Evolutionary conservation across 2,113 vertebrate species (phyloP), one percentile per base, ranked within the genome.

Genomic region (Perccottus glenii): DNA sequence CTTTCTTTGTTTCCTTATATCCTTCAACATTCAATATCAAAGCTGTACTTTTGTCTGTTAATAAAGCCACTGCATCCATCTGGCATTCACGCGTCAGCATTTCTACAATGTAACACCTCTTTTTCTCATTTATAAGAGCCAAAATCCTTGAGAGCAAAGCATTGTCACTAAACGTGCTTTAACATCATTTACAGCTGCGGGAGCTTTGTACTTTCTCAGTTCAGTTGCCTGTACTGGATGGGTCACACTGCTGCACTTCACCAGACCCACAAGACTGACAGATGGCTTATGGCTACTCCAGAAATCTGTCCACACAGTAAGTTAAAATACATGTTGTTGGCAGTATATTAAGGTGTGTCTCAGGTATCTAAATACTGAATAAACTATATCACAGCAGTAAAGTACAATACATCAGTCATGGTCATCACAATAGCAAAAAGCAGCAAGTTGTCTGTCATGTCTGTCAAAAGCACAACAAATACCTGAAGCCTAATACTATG

Each of bases 101-200:
- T 62, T 75, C 27, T 80, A 68, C 56, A 43, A 64, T 50, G 11
- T 62, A 62, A 67, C 81, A 80, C 69, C 71, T 87, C 56, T 59
- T 36, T 53, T 64, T 65, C 56, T 66, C 64, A 59, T 43, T 42
- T 49, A 33, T 14, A 38, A 5, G 42, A 56, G 75, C 70, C 67
- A 81, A 58, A 1, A 67, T 9, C 35, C 75, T 44, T 55, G 50
- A 80, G 73, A 74, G 72, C 67, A 59, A 68, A 74, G 62, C 52
- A 66, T 78, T 87, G 76, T 82, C 61, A 75, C 10, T 3, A 15
- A 56, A 67, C 52, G 12, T 11, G 44, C 57, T 72, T 57, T 78
- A 80, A 85, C 78, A 68, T 84, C 65, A 80, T 82, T 75, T 84
- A 57, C 66, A 75, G 70, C 16, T 58, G 76, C 70, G 61, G 63